phyloP scores from a whole-genome alignment of 2,113 vertebrate genomes.

The human (Homo sapiens) region DNA sequence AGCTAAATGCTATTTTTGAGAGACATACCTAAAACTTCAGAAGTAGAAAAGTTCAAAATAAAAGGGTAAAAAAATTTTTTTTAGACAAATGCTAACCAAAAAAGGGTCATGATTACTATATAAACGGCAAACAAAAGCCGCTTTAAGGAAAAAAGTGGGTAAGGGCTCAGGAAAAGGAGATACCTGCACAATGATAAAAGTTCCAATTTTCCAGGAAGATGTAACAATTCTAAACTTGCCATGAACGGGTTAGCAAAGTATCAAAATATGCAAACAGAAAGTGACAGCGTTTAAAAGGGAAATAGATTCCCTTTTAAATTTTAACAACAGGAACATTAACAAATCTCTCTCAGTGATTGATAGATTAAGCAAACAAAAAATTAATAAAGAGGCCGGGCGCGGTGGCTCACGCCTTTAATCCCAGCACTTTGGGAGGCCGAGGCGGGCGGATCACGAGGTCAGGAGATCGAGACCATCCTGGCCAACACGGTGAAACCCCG shows the following conservation, averaged over 20 bases:
- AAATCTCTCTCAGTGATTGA: background rate
- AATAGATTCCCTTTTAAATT: background rate
- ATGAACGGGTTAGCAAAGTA: background rate
- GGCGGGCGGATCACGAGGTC: too few relatives aligned
- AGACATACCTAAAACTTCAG: background rate
- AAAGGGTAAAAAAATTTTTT: background rate
- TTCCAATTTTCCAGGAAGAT: background rate
- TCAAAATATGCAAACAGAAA: constrained; percentile 18
- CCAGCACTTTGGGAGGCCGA: too few relatives aligned
- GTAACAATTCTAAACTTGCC: background rate
- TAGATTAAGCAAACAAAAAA: background rate
- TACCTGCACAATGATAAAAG: background rate
- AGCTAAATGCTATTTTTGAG: background rate
- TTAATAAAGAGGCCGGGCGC: background rate
- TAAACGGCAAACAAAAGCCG: background rate
- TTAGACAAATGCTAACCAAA: background rate
- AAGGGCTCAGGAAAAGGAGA: background rate
- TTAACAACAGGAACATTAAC: background rate
- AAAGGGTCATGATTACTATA: background rate
- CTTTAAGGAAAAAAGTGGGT: background rate
- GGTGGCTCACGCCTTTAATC: too few relatives aligned
- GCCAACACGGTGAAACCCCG: too few relatives aligned
- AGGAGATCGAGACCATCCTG: too few relatives aligned
- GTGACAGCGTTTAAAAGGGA: background rate
- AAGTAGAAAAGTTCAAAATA: background rate